Evolutionary conservation across 2,113 vertebrate species (phyloP).

Genomic region (Actenoides hombroni): DNA sequence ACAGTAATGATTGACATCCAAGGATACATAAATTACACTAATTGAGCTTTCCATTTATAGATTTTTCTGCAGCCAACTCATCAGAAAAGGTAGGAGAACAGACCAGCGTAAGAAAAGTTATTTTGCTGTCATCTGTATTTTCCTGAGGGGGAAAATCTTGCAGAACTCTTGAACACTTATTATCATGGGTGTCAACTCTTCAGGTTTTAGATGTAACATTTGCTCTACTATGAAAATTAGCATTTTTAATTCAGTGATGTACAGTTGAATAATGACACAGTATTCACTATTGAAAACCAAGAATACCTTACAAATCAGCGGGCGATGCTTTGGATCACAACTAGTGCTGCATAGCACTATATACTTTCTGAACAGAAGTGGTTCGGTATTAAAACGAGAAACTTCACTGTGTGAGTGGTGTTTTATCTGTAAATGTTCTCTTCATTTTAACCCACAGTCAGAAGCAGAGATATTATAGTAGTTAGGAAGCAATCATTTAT

Average conservation of each 20-base stretch:
- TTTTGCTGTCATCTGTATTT: conserved; percentile 39
- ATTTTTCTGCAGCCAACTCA: conserved; percentile 66
- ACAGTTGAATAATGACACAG: neutral
- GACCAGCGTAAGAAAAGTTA: conserved; percentile 48
- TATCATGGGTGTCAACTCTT: neutral
- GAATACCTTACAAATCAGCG: neutral
- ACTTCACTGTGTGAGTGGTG: neutral
- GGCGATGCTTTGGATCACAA: conserved; percentile 1
- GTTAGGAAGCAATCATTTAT: neutral
- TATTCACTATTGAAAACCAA: neutral
- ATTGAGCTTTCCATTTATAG: conserved; percentile 75
- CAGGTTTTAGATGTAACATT: neutral
- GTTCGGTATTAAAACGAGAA: conserved; percentile 11
- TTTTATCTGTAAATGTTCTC: neutral
- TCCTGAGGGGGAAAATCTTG: conserved; percentile 35
- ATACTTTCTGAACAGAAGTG: neutral
- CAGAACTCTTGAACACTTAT: conserved; percentile 20
- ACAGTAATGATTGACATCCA: conserved; percentile 79
- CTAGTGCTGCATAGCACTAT: neutral
- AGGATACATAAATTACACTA: conserved; percentile 80
- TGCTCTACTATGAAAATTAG: conserved; percentile 37
- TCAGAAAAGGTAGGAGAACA: conserved; percentile 81
- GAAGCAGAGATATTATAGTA: neutral
- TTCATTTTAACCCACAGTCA: neutral
- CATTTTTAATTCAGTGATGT: conserved; percentile 22